phyloP scores from a whole-genome alignment of 2,888 invertebrate genomes.

The Drosophila rellima region DNA sequence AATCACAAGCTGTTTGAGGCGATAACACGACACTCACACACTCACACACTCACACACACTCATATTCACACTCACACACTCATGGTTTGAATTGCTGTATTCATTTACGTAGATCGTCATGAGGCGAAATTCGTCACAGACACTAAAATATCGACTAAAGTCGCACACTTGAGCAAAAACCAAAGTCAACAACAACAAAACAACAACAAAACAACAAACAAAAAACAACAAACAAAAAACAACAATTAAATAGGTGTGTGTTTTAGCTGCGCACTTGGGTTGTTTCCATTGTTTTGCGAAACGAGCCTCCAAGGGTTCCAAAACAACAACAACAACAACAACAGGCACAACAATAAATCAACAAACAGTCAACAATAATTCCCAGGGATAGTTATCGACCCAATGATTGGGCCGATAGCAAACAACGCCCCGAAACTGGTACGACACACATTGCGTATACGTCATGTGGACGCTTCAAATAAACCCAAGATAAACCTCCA shows the following conservation, averaged over 20 bases:
- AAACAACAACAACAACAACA: constrained; percentile 15
- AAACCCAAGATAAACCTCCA: constrained; percentile 19
- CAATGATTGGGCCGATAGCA: constrained; percentile 11
- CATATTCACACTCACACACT: constrained; percentile 7
- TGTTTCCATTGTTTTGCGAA: constrained; percentile 51
- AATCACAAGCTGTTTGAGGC: constrained; percentile 38
- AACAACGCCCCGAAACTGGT: constrained; percentile 37
- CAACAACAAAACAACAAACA: not conserved
- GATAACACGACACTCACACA: constrained; percentile 32
- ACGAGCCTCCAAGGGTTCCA: constrained; percentile 53
- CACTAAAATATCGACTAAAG: constrained; percentile 44
- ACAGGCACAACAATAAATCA: constrained; percentile 30
- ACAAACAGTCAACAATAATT: constrained; percentile 18
- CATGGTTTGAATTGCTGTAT: not conserved
- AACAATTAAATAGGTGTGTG: not conserved
- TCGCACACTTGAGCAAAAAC: constrained; percentile 50
- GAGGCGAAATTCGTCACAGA: constrained; percentile 44
- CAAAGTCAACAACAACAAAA: constrained; percentile 9
- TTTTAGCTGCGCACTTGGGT: constrained; percentile 47
- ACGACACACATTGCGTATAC: constrained; percentile 25
- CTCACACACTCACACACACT: constrained; percentile 5
- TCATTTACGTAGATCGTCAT: constrained; percentile 28
- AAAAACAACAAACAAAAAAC: too few relatives aligned
- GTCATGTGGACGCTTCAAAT: constrained; percentile 19
- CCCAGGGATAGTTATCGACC: constrained; percentile 51